A percentile compares a stretch with the other conserved stretches of the same genome.
Conservation (phyloP, 2,888 invertebrate genomes). For the Eupithecia exiguata region DNA sequence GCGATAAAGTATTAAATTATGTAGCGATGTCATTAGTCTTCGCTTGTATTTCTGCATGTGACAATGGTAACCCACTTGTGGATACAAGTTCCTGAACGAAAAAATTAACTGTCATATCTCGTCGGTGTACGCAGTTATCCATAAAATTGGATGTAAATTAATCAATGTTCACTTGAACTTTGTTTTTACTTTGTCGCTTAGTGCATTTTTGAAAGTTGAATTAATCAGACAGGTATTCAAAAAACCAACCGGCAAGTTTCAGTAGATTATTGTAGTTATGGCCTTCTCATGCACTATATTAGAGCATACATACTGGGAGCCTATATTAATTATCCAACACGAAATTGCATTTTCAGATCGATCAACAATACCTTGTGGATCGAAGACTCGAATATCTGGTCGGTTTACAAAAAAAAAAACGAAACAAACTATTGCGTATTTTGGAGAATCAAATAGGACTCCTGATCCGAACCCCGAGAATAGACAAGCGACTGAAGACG, state of each 20-base stretch:
- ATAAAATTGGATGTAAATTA: constrained; percentile 37
- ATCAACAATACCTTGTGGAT: too few relatives aligned
- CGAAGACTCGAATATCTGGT: too few relatives aligned
- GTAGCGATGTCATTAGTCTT: constrained; percentile 72
- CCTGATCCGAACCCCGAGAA: not conserved
- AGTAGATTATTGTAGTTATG: not conserved
- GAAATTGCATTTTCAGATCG: too few relatives aligned
- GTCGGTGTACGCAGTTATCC: constrained; percentile 61
- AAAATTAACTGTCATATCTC: constrained; percentile 71
- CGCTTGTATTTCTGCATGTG: constrained; percentile 59
- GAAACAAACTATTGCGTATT: too few relatives aligned
- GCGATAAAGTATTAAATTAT: constrained; percentile 67
- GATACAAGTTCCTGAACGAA: constrained; percentile 49
- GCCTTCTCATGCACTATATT: not conserved
- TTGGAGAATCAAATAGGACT: too few relatives aligned
- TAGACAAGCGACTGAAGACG: not conserved
- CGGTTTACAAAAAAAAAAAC: too few relatives aligned
- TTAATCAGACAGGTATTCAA: not conserved
- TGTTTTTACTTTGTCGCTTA: not conserved
- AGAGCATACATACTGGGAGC: not conserved
- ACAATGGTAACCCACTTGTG: constrained; percentile 64
- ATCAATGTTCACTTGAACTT: constrained; percentile 15
- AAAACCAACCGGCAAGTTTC: not conserved
- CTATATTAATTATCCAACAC: too few relatives aligned
- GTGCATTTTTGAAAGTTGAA: constrained; percentile 11